Percentiles rank a stretch among this genome's conserved stretches.
Evolutionary conservation across 1,140 invertebrate species (phyloP).

Genomic region (Helicoverpa armigera): DNA sequence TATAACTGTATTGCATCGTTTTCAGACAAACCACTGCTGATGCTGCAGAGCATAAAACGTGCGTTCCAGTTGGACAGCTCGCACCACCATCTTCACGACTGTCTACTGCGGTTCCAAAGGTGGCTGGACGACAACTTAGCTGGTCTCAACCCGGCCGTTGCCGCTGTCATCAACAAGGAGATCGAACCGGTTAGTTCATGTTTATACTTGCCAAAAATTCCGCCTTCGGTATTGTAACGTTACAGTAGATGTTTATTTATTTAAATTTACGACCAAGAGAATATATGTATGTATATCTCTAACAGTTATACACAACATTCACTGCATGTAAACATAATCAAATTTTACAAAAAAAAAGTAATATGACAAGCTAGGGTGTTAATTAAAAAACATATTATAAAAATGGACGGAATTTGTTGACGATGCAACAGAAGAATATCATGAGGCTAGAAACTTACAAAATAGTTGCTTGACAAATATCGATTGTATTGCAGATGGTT

Average conservation of each 20-base stretch:
- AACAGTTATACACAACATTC: too few relatives aligned
- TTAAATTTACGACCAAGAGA: too few relatives aligned
- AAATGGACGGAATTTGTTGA: too few relatives aligned
- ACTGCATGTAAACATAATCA: too few relatives aligned
- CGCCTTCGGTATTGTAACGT: background rate
- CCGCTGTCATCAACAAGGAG: conserved; percentile 92
- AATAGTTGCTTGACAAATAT: background rate
- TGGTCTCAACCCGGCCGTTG: conserved; percentile 88
- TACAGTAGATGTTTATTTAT: too few relatives aligned
- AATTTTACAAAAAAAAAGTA: too few relatives aligned
- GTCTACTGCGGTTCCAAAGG: conserved; percentile 92
- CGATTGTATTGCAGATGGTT: conserved; percentile 84
- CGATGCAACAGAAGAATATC: too few relatives aligned
- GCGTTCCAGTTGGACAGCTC: conserved; percentile 91
- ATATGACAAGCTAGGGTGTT: too few relatives aligned
- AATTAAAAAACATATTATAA: too few relatives aligned
- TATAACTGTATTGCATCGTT: conserved; percentile 49
- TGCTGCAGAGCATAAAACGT: conserved; percentile 96
- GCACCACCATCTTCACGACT: conserved; percentile 94
- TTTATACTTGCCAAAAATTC: background rate
- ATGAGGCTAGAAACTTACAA: too few relatives aligned
- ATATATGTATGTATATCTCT: too few relatives aligned
- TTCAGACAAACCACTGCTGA: conserved; percentile 92
- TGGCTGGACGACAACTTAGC: conserved; percentile 83
- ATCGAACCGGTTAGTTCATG: conserved; percentile 86